Evolutionary conservation across 1,140 invertebrate genomes (phyloP).

Genomic region (Drosophila guanche): DNA sequence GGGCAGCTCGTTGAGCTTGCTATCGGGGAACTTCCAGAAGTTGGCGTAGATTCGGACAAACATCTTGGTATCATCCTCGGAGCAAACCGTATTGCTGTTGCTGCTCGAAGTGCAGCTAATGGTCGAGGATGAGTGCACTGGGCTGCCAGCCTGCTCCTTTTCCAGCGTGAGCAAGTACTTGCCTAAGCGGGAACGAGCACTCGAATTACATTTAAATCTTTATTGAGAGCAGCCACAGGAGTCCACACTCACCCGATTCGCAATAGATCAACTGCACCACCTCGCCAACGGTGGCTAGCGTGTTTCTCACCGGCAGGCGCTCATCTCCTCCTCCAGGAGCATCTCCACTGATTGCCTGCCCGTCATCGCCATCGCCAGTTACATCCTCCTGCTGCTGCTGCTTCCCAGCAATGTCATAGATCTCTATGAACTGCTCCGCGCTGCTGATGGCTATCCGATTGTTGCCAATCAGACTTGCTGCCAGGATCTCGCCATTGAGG

Average conservation of each 20-base stretch:
- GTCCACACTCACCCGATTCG: constrained; percentile 58
- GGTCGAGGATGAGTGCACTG: constrained; percentile 74
- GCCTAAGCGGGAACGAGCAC: constrained; percentile 21
- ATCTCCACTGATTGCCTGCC: constrained; percentile 11
- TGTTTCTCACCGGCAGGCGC: constrained; percentile 57
- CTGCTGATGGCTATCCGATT: constrained; percentile 80
- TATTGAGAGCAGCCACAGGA: accelerated
- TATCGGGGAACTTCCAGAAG: constrained; percentile 79
- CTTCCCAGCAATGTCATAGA: constrained; percentile 77
- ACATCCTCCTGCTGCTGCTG: constrained; percentile 36
- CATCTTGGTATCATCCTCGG: constrained; percentile 81
- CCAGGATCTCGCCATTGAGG: constrained; percentile 76
- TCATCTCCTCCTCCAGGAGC: constrained; percentile 45
- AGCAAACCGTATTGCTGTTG: constrained; percentile 72
- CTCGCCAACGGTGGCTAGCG: constrained; percentile 76
- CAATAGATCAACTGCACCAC: constrained; percentile 80
- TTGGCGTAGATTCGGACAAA: constrained; percentile 82
- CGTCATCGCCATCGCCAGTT: constrained; percentile 8
- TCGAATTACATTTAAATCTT: not conserved
- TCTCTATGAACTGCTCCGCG: constrained; percentile 81
- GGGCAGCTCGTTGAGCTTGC: constrained; percentile 73
- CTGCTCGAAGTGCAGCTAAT: constrained; percentile 81
- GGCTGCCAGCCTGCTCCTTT: constrained; percentile 76
- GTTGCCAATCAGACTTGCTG: constrained; percentile 72
- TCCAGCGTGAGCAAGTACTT: constrained; percentile 78